Percentiles rank a stretch among this genome's conserved stretches.
These are phyloP conservation scores for Sisyra terminalis DNA, from an alignment of 2,888 invertebrate species.

Conservation along the genomic window DNA sequence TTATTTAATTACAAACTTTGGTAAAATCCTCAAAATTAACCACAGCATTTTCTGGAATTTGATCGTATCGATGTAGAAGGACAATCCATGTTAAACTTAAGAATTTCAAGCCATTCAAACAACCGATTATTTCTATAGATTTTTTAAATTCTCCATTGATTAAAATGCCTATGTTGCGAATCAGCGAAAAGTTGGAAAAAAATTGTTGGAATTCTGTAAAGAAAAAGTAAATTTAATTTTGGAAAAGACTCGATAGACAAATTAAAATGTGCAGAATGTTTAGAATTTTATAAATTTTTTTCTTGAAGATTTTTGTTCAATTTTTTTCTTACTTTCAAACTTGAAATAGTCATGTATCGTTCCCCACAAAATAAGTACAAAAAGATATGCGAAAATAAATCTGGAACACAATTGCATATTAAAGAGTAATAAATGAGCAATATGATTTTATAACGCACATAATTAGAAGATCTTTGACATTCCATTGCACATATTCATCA, in stretches of 20 bases:
- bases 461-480: background rate
- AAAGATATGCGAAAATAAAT: background rate
- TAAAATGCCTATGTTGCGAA: background rate
- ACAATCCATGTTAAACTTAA: slow-evolving; percentile 1
- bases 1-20: background rate
- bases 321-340: background rate
- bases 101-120: background rate
- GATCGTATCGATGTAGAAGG: background rate
- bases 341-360: background rate
- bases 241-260: background rate
- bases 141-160: background rate
- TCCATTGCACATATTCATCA: background rate
- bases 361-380: background rate
- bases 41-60: background rate
- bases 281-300: background rate
- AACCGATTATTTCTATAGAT: background rate
- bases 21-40: background rate
- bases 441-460: background rate
- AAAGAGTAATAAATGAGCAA: background rate
- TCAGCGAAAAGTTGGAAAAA: background rate
- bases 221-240: no score
- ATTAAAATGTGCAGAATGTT: background rate
- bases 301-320: background rate
- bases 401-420: background rate
- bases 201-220: background rate